Base-by-base conservation (phyloP, 2,113 vertebrate species). In the Ciconia stormi region DNA sequence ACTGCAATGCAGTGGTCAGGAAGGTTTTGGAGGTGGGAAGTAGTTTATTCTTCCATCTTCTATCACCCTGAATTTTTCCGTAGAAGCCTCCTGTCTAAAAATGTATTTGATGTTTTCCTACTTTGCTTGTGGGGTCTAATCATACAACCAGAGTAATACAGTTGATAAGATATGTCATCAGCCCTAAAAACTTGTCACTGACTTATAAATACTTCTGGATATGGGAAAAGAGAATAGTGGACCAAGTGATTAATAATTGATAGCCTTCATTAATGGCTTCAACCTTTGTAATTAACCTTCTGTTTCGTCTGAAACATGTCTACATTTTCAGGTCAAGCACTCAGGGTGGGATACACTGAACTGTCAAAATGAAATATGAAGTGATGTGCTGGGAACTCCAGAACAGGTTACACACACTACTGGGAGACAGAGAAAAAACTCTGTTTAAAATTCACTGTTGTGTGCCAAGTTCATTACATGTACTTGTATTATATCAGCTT, bases 261-360 rank as follows among this genome's bases (percentile, higher is more conserved):
- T 86, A 59, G 76, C 40, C 79, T 95, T 90, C 62, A 79, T 96
- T 97, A 98, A 96, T 67, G 46, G 46, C 81, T 90, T 97, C 72
- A 76, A 29, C 67, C 86, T 91, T 97, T 78, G 73, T 98, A 97
- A 97, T 97, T 98, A 98, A 95, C 93, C 93, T 98, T 72, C 80
- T 96, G 34, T 96, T 98, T 97, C 89, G 78, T 94, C 84, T 98
- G 95, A 98, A 95, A 95, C 95, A 93, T 97, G 91, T 86, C 96
- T 96, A 81, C 66, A 49, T 95, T 95, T 94, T 93, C 82, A 82
- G 90, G 91, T 96, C 83, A 93, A 81, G 80, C 59, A 36, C 81
- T 95, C 82, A n/a, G 74, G 32, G 62, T 92, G 95, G 38, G 56
- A 70, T 82, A 91, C 79, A 70, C 85, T 95, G 76, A 91, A 91